Base-by-base conservation (phyloP, 1,140 invertebrate genomes). In the Bradysia coprophila region DNA sequence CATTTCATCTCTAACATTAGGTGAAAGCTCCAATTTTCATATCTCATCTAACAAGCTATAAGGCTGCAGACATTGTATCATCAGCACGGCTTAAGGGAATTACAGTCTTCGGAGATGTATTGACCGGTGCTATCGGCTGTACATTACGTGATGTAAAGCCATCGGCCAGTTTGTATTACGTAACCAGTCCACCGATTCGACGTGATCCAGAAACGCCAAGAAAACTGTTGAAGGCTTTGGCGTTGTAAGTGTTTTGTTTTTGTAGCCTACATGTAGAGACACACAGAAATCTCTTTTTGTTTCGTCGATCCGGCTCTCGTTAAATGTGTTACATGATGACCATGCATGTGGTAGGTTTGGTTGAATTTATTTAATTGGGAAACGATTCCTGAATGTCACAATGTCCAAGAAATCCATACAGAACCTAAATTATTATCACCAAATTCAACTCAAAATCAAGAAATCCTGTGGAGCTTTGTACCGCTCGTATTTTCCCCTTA, bases 171-270 rank as follows among this genome's bases (percentile, higher is more conserved):
- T 47, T 58, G 40, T 57, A 56, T 41, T 59, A 63, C 41, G 68
- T 89, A 33, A 76, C 82, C 56, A 75, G 72, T 49, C 88, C 88
- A 43, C 88, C 88, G 33, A 69, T 93, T 34, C 70, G 84, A 51
- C 75, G 78, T 47, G 82, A 89, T 57, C 64, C 78, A 13, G 69
- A 72, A 33, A 88, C 83, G 44, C 80, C 84, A 40, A 67, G 65
- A 33, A 72, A 79, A 52, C 65, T 92, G 48, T 79, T 88, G 69
- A 75, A 85, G 60, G 69, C 81, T 16, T 62, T 92, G 51, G 75
- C 81, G 46, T 75, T 75, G 84, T 89, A 74, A 76, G 75, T 75
- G 49, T 41, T 23, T 10, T 15, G 24, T n/a, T n/a, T n/a, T n/a
- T n/a, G n/a, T n/a, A n/a, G n/a, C n/a, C n/a, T n/a, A n/a, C n/a